Percentiles rank a stretch among this genome's conserved stretches.
These are phyloP conservation scores for Spinibarbus caldwelli DNA, from an alignment of 2,797 vertebrate genomes.

Conservation along the genomic window DNA sequence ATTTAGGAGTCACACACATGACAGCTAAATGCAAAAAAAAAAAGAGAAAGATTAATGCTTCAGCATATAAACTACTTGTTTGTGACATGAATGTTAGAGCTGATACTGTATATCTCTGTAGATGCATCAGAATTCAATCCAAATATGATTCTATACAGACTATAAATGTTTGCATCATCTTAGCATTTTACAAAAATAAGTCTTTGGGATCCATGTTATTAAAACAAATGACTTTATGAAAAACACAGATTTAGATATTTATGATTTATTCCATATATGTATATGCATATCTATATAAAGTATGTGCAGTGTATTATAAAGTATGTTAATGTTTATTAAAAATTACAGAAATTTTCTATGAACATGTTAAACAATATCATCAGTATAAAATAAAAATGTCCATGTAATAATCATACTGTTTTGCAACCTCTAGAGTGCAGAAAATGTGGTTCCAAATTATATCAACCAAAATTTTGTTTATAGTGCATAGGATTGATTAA, in stretches of 20 bases:
- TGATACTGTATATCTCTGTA: conserved; percentile 2
- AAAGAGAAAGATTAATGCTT: background rate
- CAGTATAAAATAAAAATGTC: background rate
- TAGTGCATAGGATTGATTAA: background rate
- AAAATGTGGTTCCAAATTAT: background rate
- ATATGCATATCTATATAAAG: conserved; percentile 23
- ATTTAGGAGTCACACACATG: conserved; percentile 25
- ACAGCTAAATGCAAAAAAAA: conserved; percentile 21
- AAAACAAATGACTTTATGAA: conserved; percentile 15
- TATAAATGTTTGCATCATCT: background rate
- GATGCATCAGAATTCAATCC: conserved; percentile 3
- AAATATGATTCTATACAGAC: conserved; percentile 4
- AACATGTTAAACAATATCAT: background rate
- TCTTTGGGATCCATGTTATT: background rate
- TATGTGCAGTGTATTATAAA: conserved; percentile 36
- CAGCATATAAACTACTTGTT: background rate
- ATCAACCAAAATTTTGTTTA: background rate
- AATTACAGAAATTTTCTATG: background rate
- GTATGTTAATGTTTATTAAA: conserved; percentile 3
- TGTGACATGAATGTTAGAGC: conserved; percentile 24
- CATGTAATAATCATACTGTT: background rate
- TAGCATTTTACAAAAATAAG: conserved; percentile 21
- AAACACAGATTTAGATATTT: conserved; percentile 14
- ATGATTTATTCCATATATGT: conserved; percentile 17
- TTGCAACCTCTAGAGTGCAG: background rate